Evolutionary conservation across 2,888 invertebrate species (phyloP).

Genomic region (Parnassius smintheus): DNA sequence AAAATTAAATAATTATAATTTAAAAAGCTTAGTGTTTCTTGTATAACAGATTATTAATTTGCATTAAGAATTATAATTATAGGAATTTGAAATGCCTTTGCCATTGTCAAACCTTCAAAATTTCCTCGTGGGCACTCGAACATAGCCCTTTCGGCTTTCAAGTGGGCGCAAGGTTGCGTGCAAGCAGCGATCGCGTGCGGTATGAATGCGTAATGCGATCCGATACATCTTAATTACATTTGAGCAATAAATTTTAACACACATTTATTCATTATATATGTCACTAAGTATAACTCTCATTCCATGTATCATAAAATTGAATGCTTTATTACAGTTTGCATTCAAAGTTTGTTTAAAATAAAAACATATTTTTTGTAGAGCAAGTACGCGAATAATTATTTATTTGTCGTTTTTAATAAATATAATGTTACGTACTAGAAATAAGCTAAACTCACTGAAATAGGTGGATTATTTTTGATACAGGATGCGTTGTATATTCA

Average conservation of each 20-base stretch:
- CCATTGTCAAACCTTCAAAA: constrained; percentile 10
- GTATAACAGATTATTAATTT: too few relatives aligned
- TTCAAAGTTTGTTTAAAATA: neutral
- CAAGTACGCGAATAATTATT: too few relatives aligned
- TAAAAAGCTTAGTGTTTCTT: too few relatives aligned
- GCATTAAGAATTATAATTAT: neutral
- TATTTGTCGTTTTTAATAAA: too few relatives aligned
- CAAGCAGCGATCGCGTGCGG: constrained; percentile 26
- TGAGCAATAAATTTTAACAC: constrained; percentile 26
- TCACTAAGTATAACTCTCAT: constrained; percentile 20
- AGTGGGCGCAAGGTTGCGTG: constrained; percentile 29
- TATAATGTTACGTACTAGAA: too few relatives aligned
- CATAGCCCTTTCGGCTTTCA: constrained; percentile 20
- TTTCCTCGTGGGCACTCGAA: constrained; percentile 22
- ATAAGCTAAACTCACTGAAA: too few relatives aligned
- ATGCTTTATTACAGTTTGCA: neutral
- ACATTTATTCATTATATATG: constrained; percentile 25
- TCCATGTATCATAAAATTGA: constrained; percentile 3
- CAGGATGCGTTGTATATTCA: too few relatives aligned
- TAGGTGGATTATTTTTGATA: too few relatives aligned
- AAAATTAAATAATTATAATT: too few relatives aligned
- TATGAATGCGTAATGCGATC: constrained; percentile 25
- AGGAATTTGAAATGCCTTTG: constrained; percentile 3
- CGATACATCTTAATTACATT: constrained; percentile 31
- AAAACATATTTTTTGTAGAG: too few relatives aligned